A percentile compares a stretch with the other conserved stretches of the same genome.
Conservation (phyloP, 2,113 vertebrate genomes). For the Bujurquina vittata region DNA sequence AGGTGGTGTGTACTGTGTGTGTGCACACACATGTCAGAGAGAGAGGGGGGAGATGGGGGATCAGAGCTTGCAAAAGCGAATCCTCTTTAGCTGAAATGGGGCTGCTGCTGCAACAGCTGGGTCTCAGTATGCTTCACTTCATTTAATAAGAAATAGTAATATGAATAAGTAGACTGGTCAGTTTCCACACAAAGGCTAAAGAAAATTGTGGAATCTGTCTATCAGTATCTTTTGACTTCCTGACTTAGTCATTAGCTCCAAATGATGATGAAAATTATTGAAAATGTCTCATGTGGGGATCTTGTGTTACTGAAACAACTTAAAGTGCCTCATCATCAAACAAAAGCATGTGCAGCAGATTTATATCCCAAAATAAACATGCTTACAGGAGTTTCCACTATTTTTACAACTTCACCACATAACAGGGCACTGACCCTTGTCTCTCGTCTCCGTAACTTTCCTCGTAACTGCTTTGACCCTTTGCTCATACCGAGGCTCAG, state of each 20-base stretch:
- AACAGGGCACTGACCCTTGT: too few species aligned
- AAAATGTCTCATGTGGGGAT: background rate
- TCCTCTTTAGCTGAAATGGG: slow-evolving; percentile 8
- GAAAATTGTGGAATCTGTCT: background rate
- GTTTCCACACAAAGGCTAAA: background rate
- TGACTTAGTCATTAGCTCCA: background rate
- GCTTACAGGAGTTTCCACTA: too few species aligned
- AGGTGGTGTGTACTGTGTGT: background rate
- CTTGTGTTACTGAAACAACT: too few species aligned
- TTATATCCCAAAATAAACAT: too few species aligned
- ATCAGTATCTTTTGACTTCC: background rate
- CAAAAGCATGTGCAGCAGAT: too few species aligned
- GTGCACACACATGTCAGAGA: background rate
- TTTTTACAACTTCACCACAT: too few species aligned
- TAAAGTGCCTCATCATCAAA: too few species aligned
- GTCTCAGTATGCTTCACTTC: slow-evolving; percentile 1
- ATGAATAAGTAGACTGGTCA: slow-evolving; percentile 16
- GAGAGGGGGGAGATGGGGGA: background rate
- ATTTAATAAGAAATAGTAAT: slow-evolving; percentile 10
- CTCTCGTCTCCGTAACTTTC: too few species aligned
- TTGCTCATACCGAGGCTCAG: background rate
- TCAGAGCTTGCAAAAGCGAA: slow-evolving; percentile 15
- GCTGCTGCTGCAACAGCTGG: slow-evolving; percentile 42
- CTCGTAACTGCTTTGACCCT: too few species aligned
- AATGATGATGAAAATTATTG: background rate